Evolutionary conservation across 2,113 vertebrate species (phyloP).

Genomic region (Oncorhynchus clarkii): DNA sequence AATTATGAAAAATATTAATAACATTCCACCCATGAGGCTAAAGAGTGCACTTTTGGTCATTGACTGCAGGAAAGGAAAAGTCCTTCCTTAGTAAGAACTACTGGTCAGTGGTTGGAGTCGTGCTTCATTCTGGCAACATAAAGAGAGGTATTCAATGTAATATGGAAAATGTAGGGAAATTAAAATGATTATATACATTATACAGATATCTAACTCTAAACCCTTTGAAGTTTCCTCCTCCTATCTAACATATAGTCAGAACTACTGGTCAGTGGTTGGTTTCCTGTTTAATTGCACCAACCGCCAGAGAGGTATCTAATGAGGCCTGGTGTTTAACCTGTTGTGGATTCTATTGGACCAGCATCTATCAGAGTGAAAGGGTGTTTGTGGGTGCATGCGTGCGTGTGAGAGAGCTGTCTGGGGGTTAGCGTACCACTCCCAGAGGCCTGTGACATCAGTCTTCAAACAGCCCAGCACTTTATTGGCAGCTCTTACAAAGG

Average conservation of each 20-base stretch:
- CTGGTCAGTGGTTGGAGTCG: conserved; percentile 5
- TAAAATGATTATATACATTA: not conserved
- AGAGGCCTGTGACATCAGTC: conserved; percentile 47
- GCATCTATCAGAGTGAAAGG: conserved; percentile 74
- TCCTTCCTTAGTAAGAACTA: not conserved
- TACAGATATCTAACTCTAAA: not conserved
- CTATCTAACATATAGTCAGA: not conserved
- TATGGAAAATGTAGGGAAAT: not conserved
- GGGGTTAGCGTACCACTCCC: conserved; percentile 43
- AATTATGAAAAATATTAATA: too few relatives aligned
- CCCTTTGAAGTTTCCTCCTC: not conserved
- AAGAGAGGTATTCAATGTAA: conserved; percentile 22
- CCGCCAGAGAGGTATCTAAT: conserved; percentile 22
- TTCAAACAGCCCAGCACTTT: conserved; percentile 44
- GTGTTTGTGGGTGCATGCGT: not conserved
- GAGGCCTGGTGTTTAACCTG: conserved; percentile 68
- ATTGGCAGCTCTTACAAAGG: conserved; percentile 60
- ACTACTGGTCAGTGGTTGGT: conserved; percentile 3
- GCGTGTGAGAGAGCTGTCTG: not conserved
- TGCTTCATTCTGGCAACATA: conserved; percentile 11
- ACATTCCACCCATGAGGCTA: too few relatives aligned
- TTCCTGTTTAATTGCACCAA: conserved; percentile 13
- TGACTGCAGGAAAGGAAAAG: too few relatives aligned
- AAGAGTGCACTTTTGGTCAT: too few relatives aligned
- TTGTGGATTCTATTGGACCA: conserved; percentile 65